phyloP scores from a whole-genome alignment of 2,113 vertebrate species.

The Delphinus delphis region DNA sequence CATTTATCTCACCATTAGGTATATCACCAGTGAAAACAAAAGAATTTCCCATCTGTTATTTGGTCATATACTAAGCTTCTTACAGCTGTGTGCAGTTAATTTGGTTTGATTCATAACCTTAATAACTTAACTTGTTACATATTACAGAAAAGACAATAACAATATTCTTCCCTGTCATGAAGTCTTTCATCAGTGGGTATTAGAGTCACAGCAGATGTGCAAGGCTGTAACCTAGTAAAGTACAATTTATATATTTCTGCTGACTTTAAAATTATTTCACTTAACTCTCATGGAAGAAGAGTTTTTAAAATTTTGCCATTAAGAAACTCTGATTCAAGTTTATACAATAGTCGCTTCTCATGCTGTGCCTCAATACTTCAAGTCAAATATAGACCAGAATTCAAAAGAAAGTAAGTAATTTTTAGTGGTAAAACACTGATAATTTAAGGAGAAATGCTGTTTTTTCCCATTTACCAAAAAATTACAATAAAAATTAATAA shows the following conservation, averaged over 20 bases:
- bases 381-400: not conserved
- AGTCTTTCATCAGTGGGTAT: conserved; percentile 34
- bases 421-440: conserved; percentile 16
- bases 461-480: not conserved
- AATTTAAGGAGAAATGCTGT: not conserved
- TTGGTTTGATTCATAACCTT: conserved; percentile 77
- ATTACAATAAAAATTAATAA: not conserved
- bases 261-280: not conserved
- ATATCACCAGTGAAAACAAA: conserved; percentile 77
- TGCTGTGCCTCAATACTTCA: not conserved
- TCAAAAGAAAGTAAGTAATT: not conserved
- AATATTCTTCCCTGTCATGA: conserved; percentile 53
- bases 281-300: not conserved
- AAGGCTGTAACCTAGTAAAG: not conserved
- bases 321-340: not conserved
- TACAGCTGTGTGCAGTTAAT: conserved; percentile 75
- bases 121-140: conserved; percentile 77
- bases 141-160: conserved; percentile 62
- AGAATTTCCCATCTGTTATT: conserved; percentile 77
- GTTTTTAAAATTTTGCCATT: not conserved
- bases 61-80: conserved; percentile 67
- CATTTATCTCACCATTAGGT: conserved; percentile 77
- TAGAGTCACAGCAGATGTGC: conserved; percentile 43
- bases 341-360: not conserved
- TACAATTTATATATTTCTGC: not conserved